Percentiles rank a stretch among this genome's conserved stretches.
phyloP scores from a whole-genome alignment of 2,797 vertebrate genomes.

The Sebastes trivittatus region DNA sequence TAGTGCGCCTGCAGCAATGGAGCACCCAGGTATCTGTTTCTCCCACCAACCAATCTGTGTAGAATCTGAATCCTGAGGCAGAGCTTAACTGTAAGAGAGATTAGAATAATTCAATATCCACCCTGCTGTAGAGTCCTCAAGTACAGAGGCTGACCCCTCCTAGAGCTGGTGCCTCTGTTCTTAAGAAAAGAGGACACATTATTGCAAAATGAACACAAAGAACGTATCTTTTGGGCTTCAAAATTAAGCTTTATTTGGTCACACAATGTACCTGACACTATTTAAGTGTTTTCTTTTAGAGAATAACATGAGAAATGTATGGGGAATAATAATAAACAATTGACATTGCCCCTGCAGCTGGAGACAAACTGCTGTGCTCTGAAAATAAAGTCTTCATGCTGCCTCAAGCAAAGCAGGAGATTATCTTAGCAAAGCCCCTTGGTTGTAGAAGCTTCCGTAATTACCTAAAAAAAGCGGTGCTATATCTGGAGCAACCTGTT shows the following conservation, averaged over 20 bases:
- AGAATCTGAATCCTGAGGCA: conserved; percentile 68
- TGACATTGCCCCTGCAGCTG: conserved; percentile 48
- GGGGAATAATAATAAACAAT: conserved; percentile 57
- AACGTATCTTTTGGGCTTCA: background rate
- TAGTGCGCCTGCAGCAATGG: conserved; percentile 52
- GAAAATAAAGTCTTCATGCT: conserved; percentile 63
- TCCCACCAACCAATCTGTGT: conserved; percentile 50
- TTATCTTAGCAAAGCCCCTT: conserved; percentile 67
- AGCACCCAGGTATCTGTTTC: conserved; percentile 66
- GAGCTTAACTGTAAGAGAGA: conserved; percentile 58
- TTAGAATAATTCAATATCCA: conserved; percentile 69
- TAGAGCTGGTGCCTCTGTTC: conserved; percentile 9
- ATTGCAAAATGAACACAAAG: background rate
- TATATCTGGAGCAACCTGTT: conserved; percentile 58
- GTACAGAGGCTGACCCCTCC: conserved; percentile 44
- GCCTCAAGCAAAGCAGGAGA: conserved; percentile 70
- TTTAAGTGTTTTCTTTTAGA: background rate
- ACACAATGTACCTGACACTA: conserved; percentile 1
- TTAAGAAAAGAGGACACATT: conserved; percentile 5
- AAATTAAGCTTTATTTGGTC: conserved; percentile 17
- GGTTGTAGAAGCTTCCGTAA: conserved; percentile 63
- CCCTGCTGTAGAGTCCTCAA: conserved; percentile 47
- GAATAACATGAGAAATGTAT: conserved; percentile 33
- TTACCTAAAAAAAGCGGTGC: conserved; percentile 53
- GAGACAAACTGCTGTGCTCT: conserved; percentile 59